phyloP scores from a whole-genome alignment of 2,113 vertebrate species.

The Monopterus albus region DNA sequence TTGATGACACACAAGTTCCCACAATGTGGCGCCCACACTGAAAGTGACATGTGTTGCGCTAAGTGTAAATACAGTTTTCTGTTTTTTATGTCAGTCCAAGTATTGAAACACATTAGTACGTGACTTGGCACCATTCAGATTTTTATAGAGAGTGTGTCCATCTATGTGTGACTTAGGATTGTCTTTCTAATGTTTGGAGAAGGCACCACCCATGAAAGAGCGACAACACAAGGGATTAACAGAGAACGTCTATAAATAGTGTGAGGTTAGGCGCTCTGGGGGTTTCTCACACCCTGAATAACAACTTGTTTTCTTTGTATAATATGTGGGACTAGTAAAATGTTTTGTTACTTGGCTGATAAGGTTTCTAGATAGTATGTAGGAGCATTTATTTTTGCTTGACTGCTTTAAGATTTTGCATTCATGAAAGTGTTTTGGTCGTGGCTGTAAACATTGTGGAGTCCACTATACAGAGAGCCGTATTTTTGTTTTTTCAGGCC shows the following conservation, averaged over 20 bases:
- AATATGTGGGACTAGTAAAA: slow-evolving; percentile 51
- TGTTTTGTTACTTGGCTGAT: slow-evolving; percentile 50
- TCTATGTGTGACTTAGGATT: slow-evolving; percentile 40
- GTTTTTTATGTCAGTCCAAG: slow-evolving; percentile 4
- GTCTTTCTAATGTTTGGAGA: slow-evolving; percentile 66
- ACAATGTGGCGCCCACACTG: background rate
- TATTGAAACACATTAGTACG: slow-evolving; percentile 28
- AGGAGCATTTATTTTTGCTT: slow-evolving; percentile 11
- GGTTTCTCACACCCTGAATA: slow-evolving; percentile 76
- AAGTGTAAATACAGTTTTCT: slow-evolving; percentile 7
- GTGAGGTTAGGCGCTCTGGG: slow-evolving; percentile 69
- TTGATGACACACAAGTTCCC: background rate
- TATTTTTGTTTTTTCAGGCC: slow-evolving; percentile 26
- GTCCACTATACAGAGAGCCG: background rate
- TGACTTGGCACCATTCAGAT: slow-evolving; percentile 7
- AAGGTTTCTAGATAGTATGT: slow-evolving; percentile 24
- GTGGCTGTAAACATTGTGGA: slow-evolving; percentile 14
- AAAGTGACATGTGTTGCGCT: background rate
- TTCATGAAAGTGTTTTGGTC: slow-evolving; percentile 11
- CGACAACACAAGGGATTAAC: slow-evolving; percentile 69
- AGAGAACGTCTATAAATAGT: slow-evolving; percentile 80
- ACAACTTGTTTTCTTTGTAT: slow-evolving; percentile 77
- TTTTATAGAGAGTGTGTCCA: slow-evolving; percentile 10
- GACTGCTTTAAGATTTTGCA: slow-evolving; percentile 8
- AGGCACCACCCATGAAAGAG: slow-evolving; percentile 73